Conservation (phyloP, 1,140 invertebrate genomes). For the Pentalonia nigronervosa region DNA sequence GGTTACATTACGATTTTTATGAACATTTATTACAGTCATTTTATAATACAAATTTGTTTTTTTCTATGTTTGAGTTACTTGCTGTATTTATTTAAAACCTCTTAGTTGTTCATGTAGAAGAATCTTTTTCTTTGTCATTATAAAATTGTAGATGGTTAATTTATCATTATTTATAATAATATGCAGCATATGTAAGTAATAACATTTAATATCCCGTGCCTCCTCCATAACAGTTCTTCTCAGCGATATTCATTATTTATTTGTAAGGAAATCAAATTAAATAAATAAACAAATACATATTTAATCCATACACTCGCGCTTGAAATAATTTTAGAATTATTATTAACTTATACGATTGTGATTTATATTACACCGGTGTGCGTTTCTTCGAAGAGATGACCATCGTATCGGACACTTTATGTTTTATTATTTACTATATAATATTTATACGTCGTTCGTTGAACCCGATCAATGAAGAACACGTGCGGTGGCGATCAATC, state of each 20-base stretch:
- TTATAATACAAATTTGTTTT: neutral
- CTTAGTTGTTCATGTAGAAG: neutral
- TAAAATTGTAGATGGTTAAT: too few species aligned
- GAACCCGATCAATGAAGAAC: neutral
- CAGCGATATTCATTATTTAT: neutral
- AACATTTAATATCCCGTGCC: too few species aligned
- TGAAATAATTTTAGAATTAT: neutral
- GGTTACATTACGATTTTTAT: neutral
- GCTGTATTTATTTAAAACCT: neutral
- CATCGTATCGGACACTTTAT: neutral
- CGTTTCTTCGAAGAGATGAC: too few species aligned
- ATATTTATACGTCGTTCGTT: neutral
- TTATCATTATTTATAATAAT: too few species aligned
- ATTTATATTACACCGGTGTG: too few species aligned
- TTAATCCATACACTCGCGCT: rapidly evolving
- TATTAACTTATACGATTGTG: neutral
- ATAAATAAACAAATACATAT: neutral
- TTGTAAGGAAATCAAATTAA: neutral
- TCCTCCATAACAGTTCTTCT: too few species aligned
- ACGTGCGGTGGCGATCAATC: neutral
- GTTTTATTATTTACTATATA: neutral
- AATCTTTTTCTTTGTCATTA: neutral
- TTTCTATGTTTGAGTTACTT: neutral
- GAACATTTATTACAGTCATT: neutral
- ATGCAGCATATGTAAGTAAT: too few species aligned